A percentile compares a stretch with the other conserved stretches of the same genome.
Evolutionary conservation across 2,888 invertebrate species (phyloP).

Genomic region (Euphydryas editha): DNA sequence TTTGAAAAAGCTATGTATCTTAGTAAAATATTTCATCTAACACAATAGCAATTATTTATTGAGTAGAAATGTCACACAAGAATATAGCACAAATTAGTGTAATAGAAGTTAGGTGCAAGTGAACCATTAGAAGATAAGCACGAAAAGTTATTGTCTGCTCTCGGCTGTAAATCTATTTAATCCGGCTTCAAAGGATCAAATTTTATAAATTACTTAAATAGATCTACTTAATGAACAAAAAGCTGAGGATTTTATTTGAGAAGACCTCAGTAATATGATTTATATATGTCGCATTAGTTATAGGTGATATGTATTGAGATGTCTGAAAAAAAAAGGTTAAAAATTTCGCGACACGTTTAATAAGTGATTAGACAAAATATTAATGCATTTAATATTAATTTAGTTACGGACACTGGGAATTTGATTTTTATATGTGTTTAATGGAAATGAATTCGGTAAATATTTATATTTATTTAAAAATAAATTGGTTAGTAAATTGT

Average conservation of each 20-base stretch:
- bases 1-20: not conserved
- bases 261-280: no score
- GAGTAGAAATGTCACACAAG: not conserved
- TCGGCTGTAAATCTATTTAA: not conserved
- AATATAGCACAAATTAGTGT: conserved; percentile 24
- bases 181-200: conserved; percentile 14
- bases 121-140: conserved; percentile 26
- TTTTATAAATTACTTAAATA: not conserved
- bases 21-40: not conserved
- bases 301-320: no score
- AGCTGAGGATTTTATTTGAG: not conserved
- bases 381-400: not conserved
- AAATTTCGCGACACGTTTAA: not conserved
- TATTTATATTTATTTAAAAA: conserved; percentile 2
- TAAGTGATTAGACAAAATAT: not conserved
- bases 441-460: not conserved
- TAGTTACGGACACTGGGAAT: not conserved
- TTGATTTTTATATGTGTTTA: not conserved
- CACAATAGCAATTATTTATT: not conserved
- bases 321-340: not conserved
- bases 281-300: no score
- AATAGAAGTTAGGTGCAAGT: conserved; percentile 18
- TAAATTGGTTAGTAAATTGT: not conserved
- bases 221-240: not conserved
- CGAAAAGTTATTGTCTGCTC: not conserved